phyloP scores from a whole-genome alignment of 2,797 vertebrate genomes.

The Brotula barbata region DNA sequence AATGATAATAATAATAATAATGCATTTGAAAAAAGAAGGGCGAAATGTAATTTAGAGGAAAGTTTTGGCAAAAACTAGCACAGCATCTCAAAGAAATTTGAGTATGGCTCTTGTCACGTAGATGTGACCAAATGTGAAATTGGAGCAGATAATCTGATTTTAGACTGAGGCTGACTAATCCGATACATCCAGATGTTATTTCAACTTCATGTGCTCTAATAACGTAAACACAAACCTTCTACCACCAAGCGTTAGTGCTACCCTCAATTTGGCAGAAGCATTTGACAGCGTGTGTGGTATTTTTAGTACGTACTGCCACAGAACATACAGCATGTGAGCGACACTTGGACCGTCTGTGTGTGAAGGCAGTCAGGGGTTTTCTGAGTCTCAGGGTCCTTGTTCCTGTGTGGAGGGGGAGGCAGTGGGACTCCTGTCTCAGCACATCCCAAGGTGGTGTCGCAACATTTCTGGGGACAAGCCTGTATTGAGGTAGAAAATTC shows the following conservation, averaged over 20 bases:
- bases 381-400: constrained; percentile 1
- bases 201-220: constrained; percentile 2
- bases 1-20: background rate
- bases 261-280: constrained; percentile 24
- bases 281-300: constrained; percentile 3
- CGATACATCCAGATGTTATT: too few relatives aligned
- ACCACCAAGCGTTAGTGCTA: background rate
- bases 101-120: constrained; percentile 13
- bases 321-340: constrained; percentile 12
- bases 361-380: too few relatives aligned
- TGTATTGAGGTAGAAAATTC: constrained; percentile 56
- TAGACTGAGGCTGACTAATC: background rate
- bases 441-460: constrained; percentile 17
- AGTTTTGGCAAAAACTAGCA: background rate
- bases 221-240: too few relatives aligned
- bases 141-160: constrained; percentile 11
- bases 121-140: constrained; percentile 21
- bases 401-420: constrained; percentile 8
- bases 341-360: constrained; percentile 4
- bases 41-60: background rate
- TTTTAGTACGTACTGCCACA: constrained; percentile 12
- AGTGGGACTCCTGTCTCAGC: constrained; percentile 10
- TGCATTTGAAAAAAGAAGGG: background rate
- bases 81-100: constrained; percentile 1
- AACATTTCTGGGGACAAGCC: constrained; percentile 16